A percentile compares a stretch with the other conserved stretches of the same genome.
These are phyloP conservation scores for Forbesichthys agassizii DNA, from an alignment of 2,113 vertebrate species.

Conservation along the genomic window DNA sequence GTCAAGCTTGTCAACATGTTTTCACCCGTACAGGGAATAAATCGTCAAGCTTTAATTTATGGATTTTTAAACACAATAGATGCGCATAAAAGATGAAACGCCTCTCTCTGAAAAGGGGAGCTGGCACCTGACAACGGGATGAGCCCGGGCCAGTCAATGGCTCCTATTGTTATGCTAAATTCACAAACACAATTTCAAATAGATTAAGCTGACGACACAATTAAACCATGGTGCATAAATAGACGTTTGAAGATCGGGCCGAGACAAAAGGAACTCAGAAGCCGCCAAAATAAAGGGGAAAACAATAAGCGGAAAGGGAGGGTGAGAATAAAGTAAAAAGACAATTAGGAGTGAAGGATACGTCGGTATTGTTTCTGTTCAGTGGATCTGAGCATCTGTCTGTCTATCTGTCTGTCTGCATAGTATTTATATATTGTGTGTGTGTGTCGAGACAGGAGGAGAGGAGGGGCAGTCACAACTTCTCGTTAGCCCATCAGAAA, in stretches of 20 bases:
- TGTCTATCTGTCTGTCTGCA: not conserved
- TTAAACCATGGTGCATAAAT: conserved; percentile 68
- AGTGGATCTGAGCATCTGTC: conserved; percentile 2
- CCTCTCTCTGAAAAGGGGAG: conserved; percentile 48
- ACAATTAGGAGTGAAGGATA: conserved; percentile 40
- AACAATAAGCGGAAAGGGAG: not conserved
- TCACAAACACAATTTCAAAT: conserved; percentile 66
- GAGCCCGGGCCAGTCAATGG: conserved; percentile 51
- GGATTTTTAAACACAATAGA: conserved; percentile 64
- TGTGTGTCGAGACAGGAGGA: conserved; percentile 3
- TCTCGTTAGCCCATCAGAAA: conserved; percentile 58
- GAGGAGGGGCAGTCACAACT: conserved; percentile 20
- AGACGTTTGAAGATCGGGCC: conserved; percentile 66
- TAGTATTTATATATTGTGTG: conserved; percentile 14
- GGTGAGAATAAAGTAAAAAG: conserved; percentile 11
- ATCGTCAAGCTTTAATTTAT: conserved; percentile 62
- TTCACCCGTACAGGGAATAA: conserved; percentile 26
- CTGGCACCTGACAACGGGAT: conserved; percentile 50
- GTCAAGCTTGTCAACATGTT: conserved; percentile 47
- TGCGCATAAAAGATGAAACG: conserved; percentile 65
- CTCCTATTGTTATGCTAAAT: conserved; percentile 75
- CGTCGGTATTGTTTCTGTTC: not conserved
- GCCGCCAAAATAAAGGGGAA: conserved; percentile 1
- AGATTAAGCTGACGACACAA: conserved; percentile 61
- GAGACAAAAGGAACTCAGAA: conserved; percentile 67